Base-by-base conservation (phyloP, 2,797 vertebrate species). In the Chelon auratus region DNA sequence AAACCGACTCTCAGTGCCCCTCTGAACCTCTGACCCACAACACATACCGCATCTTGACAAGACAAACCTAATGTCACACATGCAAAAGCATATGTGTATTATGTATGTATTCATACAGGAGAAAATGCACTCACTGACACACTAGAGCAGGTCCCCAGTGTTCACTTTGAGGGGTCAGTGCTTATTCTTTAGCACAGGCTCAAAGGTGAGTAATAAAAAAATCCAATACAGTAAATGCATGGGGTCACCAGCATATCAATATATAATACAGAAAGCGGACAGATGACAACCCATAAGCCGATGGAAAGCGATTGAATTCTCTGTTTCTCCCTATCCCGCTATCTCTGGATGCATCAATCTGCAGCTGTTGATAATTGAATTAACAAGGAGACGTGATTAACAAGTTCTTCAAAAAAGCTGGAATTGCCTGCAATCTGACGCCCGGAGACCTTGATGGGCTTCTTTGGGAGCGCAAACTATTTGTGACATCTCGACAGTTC, bases 151-250 rank as follows among this genome's bases (percentile, higher is more conserved):
- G 76, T 77, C 80, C 62, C 81, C 75, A 36, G 86, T 91, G 92
- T 91, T 95, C 95, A 93, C 93, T 93, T 90, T 80, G 87, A 77
- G 87, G 93, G 95, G 96, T 94, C 92, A 97, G 94, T 94, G 92
- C 93, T 93, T 94, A 88, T 93, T 94, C 94, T 95, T 96, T 77
- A 89, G 87, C 93, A 93, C 92, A 80, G 92, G 95, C 93, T 95
- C 94, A 96, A 93, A 94, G 95, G 94, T 95, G 93, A 93, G 84
- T 89, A 78, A 95, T 96, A 97, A 97, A 96, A 96, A 96, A 96
- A 94, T 94, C 92, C 91, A 95, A 91, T 93, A 94, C 87, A 94
- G 93, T 94, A 95, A 94, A 95, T 93, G 94, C 93, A 93, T 85
- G 65, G 91, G 95, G 94, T 93, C 93, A 92, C 75, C 84, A 77